A percentile compares a stretch with the other conserved stretches of the same genome.
phyloP scores from a whole-genome alignment of 2,888 invertebrate genomes.

The Tanypteryx hageni region DNA sequence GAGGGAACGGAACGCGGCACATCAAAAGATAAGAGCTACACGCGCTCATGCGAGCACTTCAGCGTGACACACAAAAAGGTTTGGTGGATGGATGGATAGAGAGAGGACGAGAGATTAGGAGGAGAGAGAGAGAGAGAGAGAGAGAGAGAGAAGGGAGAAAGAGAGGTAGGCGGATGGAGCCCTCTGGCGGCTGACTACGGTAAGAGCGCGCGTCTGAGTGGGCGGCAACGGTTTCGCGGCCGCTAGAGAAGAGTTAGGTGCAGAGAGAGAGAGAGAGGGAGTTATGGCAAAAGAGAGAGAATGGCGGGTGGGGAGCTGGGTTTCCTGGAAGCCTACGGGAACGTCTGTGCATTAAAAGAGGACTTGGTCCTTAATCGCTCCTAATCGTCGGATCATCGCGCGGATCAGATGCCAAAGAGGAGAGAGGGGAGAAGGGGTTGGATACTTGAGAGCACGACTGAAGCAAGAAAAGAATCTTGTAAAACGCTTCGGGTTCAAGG shows the following conservation, averaged over 20 bases:
- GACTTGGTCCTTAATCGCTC: not conserved
- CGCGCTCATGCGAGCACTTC: not conserved
- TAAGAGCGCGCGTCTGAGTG: slow-evolving; percentile 14
- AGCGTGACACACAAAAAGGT: slow-evolving; percentile 2
- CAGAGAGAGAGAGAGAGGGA: not conserved
- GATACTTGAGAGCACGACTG: not conserved
- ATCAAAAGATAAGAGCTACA: not conserved
- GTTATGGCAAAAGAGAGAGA: not conserved
- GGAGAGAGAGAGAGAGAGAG: too few species aligned
- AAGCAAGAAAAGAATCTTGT: not conserved
- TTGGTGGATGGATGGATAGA: too few species aligned
- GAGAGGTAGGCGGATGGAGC: not conserved
- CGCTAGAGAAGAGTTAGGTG: not conserved
- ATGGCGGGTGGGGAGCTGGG: not conserved
- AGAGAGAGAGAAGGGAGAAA: not conserved
- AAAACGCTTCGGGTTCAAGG: not conserved
- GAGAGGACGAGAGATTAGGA: too few species aligned
- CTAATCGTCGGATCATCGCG: slow-evolving; percentile 20
- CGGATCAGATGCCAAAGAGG: not conserved
- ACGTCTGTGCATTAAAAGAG: slow-evolving; percentile 7
- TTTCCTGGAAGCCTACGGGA: slow-evolving; percentile 24
- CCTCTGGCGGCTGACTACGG: slow-evolving; percentile 4
- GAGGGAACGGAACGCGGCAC: not conserved
- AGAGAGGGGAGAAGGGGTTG: not conserved
- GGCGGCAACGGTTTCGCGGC: not conserved